Percentiles rank a stretch among this genome's conserved stretches.
Evolutionary conservation across 2,113 vertebrate genomes (phyloP).

Genomic region (Gobio gobio): DNA sequence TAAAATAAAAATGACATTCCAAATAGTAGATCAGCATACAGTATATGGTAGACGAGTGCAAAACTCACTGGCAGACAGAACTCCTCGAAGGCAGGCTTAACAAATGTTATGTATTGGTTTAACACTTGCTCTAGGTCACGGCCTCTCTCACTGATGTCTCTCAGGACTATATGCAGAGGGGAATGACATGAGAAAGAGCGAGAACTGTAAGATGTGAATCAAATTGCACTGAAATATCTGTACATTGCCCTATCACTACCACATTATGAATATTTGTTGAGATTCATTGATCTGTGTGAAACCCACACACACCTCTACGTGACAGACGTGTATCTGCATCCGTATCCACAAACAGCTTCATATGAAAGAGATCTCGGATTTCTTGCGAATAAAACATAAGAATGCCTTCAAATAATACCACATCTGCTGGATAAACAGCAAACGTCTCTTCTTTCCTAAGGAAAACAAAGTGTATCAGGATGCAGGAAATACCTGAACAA

Average conservation of each 20-base stretch:
- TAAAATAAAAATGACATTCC: too few species aligned
- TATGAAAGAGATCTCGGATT: conserved; percentile 92
- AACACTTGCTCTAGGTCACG: conserved; percentile 90
- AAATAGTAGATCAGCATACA: neutral
- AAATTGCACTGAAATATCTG: neutral
- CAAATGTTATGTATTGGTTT: conserved; percentile 91
- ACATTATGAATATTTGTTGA: neutral
- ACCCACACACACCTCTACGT: conserved; percentile 82
- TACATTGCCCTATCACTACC: neutral
- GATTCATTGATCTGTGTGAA: neutral
- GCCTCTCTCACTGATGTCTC: conserved; percentile 90
- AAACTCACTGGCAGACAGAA: conserved; percentile 93
- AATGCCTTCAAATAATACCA: conserved; percentile 94
- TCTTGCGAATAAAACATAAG: conserved; percentile 93
- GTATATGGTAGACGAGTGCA: neutral
- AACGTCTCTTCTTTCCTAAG: conserved; percentile 89
- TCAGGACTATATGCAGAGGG: conserved; percentile 77
- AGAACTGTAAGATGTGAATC: neutral
- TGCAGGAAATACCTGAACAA: conserved; percentile 5
- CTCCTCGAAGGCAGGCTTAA: conserved; percentile 95
- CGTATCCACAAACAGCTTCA: conserved; percentile 95
- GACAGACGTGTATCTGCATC: conserved; percentile 92
- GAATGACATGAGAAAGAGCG: neutral
- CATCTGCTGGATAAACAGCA: conserved; percentile 88
- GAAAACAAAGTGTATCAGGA: conserved; percentile 10